Evolutionary conservation across 1,140 invertebrate species (phyloP), one percentile per base, ranked within the genome.

Genomic region (Cydia splendana): DNA sequence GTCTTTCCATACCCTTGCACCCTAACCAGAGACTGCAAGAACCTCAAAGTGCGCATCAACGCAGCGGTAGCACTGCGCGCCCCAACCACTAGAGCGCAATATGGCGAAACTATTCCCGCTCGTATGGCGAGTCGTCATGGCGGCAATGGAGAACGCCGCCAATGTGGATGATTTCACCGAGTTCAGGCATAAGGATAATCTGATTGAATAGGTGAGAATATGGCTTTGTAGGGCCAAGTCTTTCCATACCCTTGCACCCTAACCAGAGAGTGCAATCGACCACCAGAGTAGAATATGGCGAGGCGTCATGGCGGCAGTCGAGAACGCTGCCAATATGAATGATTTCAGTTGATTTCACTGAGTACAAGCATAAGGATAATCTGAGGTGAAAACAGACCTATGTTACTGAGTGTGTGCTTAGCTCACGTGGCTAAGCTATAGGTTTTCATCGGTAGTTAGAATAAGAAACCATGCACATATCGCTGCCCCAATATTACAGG

Each of bases 351-450:
- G 97, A 96, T 84, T 97, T 95, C 78, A 95, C 95, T 24, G 97
- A 98, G 90, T 98, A 97, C 87, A 95, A 96, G 82, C 97, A 98
- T 90, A 95, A 96, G 73, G 97, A 97, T 83, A 95, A 95, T 82
- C 92, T 92, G 18, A 86, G 85, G 91, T 92, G 74, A 78, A 62
- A 76, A 69, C 30, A 30, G 30, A 30, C 30, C 30, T 30, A 30
- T 30, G 30, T 30, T 30, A 30, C 30, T 30, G 30, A 30, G 30
- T 30, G 30, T 30, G 30, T 30, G 30, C 30, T 30, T 30, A 30
- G 30, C 30, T 30, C 30, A 30, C 30, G 30, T 30, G 30, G n/a
- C n/a, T n/a, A n/a, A n/a, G 4, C 30, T 30, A 30, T 4, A 30
- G 30, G 30, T 30, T 30, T 30, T 4, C 30, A 4, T 30, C 30